Evolutionary conservation across 2,888 invertebrate species (phyloP).

Genomic region (Leptinotarsa juncta): DNA sequence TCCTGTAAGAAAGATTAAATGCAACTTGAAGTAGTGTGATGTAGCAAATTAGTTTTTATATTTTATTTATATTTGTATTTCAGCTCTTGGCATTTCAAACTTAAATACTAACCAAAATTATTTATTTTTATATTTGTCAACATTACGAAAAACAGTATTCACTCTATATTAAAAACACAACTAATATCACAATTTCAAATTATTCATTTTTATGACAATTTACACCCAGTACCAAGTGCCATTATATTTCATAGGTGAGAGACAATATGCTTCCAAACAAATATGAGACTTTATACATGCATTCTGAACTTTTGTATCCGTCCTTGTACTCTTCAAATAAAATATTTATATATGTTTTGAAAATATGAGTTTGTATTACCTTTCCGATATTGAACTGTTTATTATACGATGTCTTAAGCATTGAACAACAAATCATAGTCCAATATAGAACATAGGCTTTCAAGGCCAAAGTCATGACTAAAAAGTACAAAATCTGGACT

Average conservation of each 20-base stretch:
- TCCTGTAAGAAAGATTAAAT: not conserved
- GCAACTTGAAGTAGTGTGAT: not conserved
- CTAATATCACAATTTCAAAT: conserved; percentile 2
- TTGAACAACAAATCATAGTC: too few species aligned
- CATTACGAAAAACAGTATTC: not conserved
- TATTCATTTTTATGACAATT: conserved; percentile 2
- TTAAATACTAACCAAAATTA: conserved; percentile 6
- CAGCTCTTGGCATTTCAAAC: too few species aligned
- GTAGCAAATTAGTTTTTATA: not conserved
- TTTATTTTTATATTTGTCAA: not conserved
- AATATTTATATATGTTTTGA: conserved; percentile 43
- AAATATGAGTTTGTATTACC: conserved; percentile 15
- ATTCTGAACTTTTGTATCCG: conserved; percentile 37
- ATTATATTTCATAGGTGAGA: conserved; percentile 12
- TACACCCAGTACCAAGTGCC: conserved; percentile 14
- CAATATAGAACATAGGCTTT: too few species aligned
- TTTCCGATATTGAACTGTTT: not conserved
- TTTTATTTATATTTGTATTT: too few species aligned
- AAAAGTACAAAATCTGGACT: too few species aligned
- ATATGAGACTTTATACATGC: conserved; percentile 27
- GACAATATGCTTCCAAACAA: conserved; percentile 18
- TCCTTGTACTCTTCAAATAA: conserved; percentile 37
- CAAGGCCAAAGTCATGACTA: too few species aligned
- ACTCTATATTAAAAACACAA: not conserved
- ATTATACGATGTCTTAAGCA: too few species aligned